Percentiles rank a stretch among this genome's conserved stretches.
phyloP scores from a whole-genome alignment of 1,140 invertebrate genomes.

The Diprion similis region DNA sequence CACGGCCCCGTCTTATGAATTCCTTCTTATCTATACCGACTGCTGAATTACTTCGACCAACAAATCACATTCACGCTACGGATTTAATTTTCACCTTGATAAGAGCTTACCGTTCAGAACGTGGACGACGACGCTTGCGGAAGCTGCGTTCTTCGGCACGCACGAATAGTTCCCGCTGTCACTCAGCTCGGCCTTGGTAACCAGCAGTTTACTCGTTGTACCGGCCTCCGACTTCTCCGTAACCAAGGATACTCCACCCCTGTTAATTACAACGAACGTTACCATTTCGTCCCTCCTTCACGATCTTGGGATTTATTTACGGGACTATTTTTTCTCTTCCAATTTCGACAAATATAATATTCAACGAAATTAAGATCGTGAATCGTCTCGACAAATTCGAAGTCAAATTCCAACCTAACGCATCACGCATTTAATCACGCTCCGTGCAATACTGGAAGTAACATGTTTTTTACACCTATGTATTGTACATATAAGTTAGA shows the following conservation, averaged over 20 bases:
- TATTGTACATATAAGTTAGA: no score
- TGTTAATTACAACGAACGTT: conserved; percentile 33
- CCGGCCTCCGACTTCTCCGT: conserved; percentile 87
- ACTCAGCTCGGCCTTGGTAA: conserved; percentile 80
- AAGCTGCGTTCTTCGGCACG: conserved; percentile 82
- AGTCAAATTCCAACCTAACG: no score
- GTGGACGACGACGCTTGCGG: conserved; percentile 84
- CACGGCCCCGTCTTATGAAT: no score
- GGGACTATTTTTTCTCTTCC: background rate
- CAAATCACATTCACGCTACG: background rate
- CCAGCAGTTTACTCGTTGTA: conserved; percentile 85
- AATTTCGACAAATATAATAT: background rate
- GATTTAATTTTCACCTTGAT: background rate
- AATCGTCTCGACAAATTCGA: no score
- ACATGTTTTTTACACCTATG: no score
- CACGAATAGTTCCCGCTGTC: conserved; percentile 91
- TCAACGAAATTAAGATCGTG: no score
- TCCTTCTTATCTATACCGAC: no score
- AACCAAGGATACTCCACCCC: conserved; percentile 85
- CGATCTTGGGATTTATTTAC: background rate
- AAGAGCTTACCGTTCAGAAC: conserved; percentile 82
- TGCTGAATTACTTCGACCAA: no score
- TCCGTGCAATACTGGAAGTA: no score
- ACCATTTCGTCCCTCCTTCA: background rate
- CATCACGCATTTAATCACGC: no score